A percentile compares a stretch with the other conserved stretches of the same genome.
phyloP scores from a whole-genome alignment of 2,797 vertebrate species.

The Austrolebias charrua region DNA sequence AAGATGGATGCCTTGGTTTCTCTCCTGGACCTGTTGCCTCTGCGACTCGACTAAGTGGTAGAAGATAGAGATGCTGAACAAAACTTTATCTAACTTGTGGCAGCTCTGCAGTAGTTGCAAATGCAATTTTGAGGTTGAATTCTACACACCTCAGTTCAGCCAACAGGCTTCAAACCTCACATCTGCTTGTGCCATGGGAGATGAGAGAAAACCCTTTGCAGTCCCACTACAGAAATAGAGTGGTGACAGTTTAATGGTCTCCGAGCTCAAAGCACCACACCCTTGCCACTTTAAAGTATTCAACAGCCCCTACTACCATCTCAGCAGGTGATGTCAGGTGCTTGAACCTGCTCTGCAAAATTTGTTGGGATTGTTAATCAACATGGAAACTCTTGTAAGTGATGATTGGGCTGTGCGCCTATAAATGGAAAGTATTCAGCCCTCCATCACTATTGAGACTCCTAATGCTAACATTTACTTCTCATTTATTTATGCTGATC shows the following conservation, averaged over 20 bases:
- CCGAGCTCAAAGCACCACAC: slow-evolving; percentile 65
- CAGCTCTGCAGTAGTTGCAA: slow-evolving; percentile 57
- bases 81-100: slow-evolving; percentile 31
- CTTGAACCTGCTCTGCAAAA: slow-evolving; percentile 57
- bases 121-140: slow-evolving; percentile 55
- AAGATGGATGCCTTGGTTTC: too few relatives aligned
- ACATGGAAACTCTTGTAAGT: slow-evolving; percentile 52
- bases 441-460: slow-evolving; percentile 48
- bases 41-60: too few relatives aligned
- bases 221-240: slow-evolving; percentile 67
- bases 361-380: slow-evolving; percentile 59
- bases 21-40: too few relatives aligned
- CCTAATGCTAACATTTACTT: slow-evolving; percentile 58
- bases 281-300: slow-evolving; percentile 59
- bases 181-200: slow-evolving; percentile 50
- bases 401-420: slow-evolving; percentile 67
- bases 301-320: slow-evolving; percentile 63
- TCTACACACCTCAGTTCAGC: slow-evolving; percentile 43
- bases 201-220: slow-evolving; percentile 47
- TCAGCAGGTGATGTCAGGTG: slow-evolving; percentile 68
- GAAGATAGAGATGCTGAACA: slow-evolving; percentile 5
- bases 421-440: slow-evolving; percentile 51
- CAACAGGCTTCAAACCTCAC: slow-evolving; percentile 61
- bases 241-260: slow-evolving; percentile 79
- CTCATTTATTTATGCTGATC: slow-evolving; percentile 72